Percentiles rank a stretch among this genome's conserved stretches.
phyloP scores from a whole-genome alignment of 2,113 vertebrate genomes.

The Boleophthalmus pectinirostris region DNA sequence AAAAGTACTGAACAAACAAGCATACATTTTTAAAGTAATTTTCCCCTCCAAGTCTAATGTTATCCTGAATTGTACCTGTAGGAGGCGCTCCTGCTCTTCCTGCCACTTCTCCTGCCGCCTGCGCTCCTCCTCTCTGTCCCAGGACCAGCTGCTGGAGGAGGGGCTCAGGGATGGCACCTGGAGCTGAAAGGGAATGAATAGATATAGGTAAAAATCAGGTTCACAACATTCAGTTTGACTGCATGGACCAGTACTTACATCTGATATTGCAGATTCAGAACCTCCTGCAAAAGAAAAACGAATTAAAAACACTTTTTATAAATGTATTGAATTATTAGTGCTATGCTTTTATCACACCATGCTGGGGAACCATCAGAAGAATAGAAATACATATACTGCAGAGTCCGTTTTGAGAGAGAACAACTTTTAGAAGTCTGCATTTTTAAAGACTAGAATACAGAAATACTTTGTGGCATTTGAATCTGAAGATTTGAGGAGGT shows the following conservation, averaged over 20 bases:
- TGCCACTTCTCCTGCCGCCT: constrained; percentile 93
- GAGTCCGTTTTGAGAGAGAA: background rate
- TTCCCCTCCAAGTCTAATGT: too few relatives aligned
- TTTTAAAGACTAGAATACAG: background rate
- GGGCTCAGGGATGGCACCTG: constrained; percentile 87
- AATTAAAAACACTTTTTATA: too few relatives aligned
- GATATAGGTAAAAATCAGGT: background rate
- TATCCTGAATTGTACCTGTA: constrained; percentile 80
- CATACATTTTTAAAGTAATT: background rate
- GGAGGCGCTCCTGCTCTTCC: constrained; percentile 90
- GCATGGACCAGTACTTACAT: constrained; percentile 83
- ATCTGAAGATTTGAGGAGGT: too few relatives aligned
- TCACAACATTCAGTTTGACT: background rate
- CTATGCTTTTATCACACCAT: background rate
- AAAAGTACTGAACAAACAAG: background rate
- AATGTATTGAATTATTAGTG: background rate
- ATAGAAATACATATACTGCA: background rate
- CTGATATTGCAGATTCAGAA: constrained; percentile 85
- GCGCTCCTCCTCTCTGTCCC: constrained; percentile 90
- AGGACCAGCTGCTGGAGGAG: constrained; percentile 85
- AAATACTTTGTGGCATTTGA: background rate
- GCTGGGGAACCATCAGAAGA: constrained; percentile 35
- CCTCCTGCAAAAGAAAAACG: constrained; percentile 80
- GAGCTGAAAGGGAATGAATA: constrained; percentile 74
- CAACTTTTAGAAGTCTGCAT: too few relatives aligned